phyloP scores from a whole-genome alignment of 2,113 vertebrate genomes.

The Clupea harengus region DNA sequence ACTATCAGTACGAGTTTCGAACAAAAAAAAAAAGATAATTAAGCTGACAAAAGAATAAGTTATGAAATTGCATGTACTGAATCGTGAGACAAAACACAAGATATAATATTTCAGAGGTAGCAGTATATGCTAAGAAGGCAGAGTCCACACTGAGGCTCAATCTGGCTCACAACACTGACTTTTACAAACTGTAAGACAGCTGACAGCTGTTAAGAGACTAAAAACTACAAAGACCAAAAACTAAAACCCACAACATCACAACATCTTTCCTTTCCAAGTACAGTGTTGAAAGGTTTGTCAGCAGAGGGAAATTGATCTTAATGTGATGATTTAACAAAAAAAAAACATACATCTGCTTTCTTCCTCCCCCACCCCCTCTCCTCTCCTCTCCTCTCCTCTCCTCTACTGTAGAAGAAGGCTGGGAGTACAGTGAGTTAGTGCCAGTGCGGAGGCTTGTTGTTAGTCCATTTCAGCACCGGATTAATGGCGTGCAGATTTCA shows the following conservation, averaged over 20 bases:
- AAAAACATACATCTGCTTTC: conserved; percentile 53
- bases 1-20: neutral
- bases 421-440: neutral
- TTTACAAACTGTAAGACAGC: conserved; percentile 17
- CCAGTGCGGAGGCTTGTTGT: conserved; percentile 47
- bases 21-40: no score
- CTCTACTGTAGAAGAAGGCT: neutral
- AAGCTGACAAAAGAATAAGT: neutral
- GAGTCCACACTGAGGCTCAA: neutral
- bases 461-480: conserved; percentile 62
- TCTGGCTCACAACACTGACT: neutral
- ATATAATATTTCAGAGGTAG: neutral
- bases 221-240: conserved; percentile 25
- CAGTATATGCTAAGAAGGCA: conserved; percentile 8
- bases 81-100: neutral
- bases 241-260: conserved; percentile 43
- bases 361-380: neutral
- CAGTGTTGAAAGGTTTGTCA: conserved; percentile 63
- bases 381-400: neutral
- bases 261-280: conserved; percentile 41
- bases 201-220: conserved; percentile 13
- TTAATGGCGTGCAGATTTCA: conserved; percentile 60
- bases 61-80: neutral
- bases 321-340: conserved; percentile 44
- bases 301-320: conserved; percentile 54